Base-by-base conservation (phyloP, 2,888 invertebrate genomes). In the Lasius platythorax region DNA sequence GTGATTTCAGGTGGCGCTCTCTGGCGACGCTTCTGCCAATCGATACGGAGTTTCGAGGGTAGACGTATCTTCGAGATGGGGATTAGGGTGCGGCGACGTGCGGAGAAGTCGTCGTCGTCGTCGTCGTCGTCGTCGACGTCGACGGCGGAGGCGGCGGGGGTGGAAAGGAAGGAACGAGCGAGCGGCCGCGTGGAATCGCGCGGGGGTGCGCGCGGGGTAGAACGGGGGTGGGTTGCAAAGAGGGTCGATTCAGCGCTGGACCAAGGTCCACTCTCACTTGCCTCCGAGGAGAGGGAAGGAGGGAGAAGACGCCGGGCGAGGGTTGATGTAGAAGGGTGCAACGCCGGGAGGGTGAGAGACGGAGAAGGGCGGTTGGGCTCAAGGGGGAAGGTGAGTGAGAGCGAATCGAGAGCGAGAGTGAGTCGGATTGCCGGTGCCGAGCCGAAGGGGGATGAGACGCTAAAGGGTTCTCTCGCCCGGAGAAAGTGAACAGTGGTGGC, bases 251-350 rank as follows among this genome's bases (percentile, higher is more conserved):
- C 93, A 93, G 92, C 90, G 93, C 94, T 93, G 94, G 94, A 94
- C 94, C 94, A 94, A 94, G 94, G 94, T 94, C 94, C 94, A 93
- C 94, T 94, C 94, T 93, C 94, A 93, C 94, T 94, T 93, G 92
- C 91, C 85, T 86, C 88, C 88, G 84, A 85, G 90, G 90, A 88
- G 87, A 76, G 50, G 50, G 50, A 37, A 33, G 50, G 50, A 50
- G 50, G 85, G 87, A 83, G 83, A 87, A 87, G 91, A 88, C 87
- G 83, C 83, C 87, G 70, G 72, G 88, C 81, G 84, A 67, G 83
- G 76, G 76, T 81, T 83, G 85, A 68, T 75, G 75, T 75, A 76
- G 83, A 88, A 87, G 87, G 85, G 86, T 85, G 90, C 87, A 88
- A 88, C 85, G 85, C 50, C 85, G 84, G 87, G 88, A 66, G 68